These are phyloP conservation scores for Heloderma charlesbogerti DNA, from an alignment of 2,113 vertebrate species.

Conservation along the genomic window DNA sequence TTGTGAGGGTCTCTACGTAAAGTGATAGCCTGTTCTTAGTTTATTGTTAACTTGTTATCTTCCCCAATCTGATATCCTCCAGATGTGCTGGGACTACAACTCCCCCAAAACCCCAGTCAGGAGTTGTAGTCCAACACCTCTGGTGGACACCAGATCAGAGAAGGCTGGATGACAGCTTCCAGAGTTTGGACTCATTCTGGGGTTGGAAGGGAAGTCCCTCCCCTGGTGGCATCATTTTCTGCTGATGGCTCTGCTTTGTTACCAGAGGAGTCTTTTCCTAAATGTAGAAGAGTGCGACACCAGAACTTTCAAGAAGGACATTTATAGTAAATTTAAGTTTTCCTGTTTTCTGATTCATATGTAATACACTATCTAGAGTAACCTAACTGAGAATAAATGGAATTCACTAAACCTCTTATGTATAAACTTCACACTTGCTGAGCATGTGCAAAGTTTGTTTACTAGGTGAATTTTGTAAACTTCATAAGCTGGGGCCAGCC, in stretches of 20 bases:
- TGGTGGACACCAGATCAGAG: too few relatives aligned
- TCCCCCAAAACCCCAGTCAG: too few relatives aligned
- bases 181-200: background rate
- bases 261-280: background rate
- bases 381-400: background rate
- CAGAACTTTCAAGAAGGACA: background rate
- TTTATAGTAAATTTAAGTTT: background rate
- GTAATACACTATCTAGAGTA: background rate
- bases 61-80: too few relatives aligned
- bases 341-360: background rate
- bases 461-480: background rate
- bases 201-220: background rate
- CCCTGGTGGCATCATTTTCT: background rate
- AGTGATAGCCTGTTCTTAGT: background rate
- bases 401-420: background rate
- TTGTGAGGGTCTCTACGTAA: background rate
- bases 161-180: too few relatives aligned
- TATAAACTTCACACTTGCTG: background rate
- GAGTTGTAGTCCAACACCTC: too few relatives aligned
- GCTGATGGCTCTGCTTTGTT: background rate
- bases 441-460: background rate
- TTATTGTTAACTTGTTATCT: background rate
- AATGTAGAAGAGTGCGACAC: background rate
- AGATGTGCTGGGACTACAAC: too few relatives aligned
- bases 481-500: conserved; percentile 26